Evolutionary conservation across 2,113 vertebrate species (phyloP), one percentile per base, ranked within the genome.

Genomic region (Galemys pyrenaicus): DNA sequence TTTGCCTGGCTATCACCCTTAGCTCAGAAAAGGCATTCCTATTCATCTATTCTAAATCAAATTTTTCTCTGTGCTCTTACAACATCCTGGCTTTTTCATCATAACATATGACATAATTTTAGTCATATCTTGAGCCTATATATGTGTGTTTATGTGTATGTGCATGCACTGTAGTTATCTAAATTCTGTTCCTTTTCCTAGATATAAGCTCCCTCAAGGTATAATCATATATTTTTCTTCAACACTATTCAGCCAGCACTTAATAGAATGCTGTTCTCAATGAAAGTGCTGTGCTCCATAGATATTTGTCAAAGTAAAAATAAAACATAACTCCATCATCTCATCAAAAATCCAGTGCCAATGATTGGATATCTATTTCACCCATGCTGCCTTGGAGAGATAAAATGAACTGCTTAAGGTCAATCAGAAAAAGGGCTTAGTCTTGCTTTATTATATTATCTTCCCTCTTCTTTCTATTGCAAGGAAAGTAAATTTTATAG

Each of bases 261-360:
- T 54, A 87, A 30, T 19, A 87, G 67, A 87, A 90, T 49, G 41
- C 9, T 71, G 64, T 20, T 9, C 35, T 35, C 35, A 37, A 39
- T 15, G 15, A 9, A 70, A 20, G 20, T 56, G 54, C 54, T 56
- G 41, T 82, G 8, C n/a, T 82, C 26, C 26, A 49, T 64, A 79
- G 89, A 73, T 60, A 86, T 37, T 54, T 82, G 41, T 74, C n/a
- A 30, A 92, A 87, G 95, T 75, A 92, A 86, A 94, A 58, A 82
- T 28, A 32, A 93, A 92, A 74, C 16, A 83, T 65, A 64, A 15
- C 35, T 8, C n/a, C 35, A 58, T 65, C 77, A 46, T 54, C 37
- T 84, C 87, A 19, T 39, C 56, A 62, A 70, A 79, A 74, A 89
- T 15, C 32, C 41, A 82, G n/a, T 19, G 5, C 20, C n/a, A 83